Conservation (phyloP, 1,140 invertebrate genomes). For the Idris sp. region DNA sequence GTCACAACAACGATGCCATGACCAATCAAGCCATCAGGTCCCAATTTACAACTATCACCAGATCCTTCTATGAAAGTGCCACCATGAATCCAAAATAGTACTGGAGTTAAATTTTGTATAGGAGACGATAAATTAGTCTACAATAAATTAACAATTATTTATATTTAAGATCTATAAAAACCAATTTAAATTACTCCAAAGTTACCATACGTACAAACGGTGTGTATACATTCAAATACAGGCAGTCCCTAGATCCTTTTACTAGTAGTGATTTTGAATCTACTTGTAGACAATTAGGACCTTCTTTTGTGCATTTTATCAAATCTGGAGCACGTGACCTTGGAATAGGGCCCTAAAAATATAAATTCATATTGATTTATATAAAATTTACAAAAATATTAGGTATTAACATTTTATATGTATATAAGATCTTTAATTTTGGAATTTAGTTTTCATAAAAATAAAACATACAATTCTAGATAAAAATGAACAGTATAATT, state of each 20-base stretch:
- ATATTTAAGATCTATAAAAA: background rate
- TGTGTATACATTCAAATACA: slow-evolving; percentile 7
- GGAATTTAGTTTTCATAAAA: too few species aligned
- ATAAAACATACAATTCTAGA: too few species aligned
- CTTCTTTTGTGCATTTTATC: background rate
- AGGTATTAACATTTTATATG: too few species aligned
- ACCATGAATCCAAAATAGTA: slow-evolving; percentile 20
- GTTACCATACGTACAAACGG: slow-evolving; percentile 8
- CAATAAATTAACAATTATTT: slow-evolving; percentile 3
- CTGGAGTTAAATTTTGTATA: background rate
- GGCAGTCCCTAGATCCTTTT: slow-evolving; percentile 2
- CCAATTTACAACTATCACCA: slow-evolving; percentile 8
- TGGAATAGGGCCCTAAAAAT: too few species aligned
- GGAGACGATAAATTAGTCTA: slow-evolving; percentile 11
- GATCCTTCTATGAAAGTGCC: slow-evolving; percentile 13
- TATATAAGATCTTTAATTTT: too few species aligned
- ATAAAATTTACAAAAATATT: too few species aligned
- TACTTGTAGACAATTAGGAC: slow-evolving; percentile 3
- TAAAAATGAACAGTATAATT: too few species aligned
- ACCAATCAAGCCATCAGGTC: slow-evolving; percentile 8
- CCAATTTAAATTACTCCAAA: background rate
- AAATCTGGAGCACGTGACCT: too few species aligned
- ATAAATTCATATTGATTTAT: too few species aligned
- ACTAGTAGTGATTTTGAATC: background rate
- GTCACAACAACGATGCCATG: slow-evolving; percentile 17